These are phyloP conservation scores for Gerris buenoi DNA, from an alignment of 1,140 invertebrate species.

Conservation along the genomic window DNA sequence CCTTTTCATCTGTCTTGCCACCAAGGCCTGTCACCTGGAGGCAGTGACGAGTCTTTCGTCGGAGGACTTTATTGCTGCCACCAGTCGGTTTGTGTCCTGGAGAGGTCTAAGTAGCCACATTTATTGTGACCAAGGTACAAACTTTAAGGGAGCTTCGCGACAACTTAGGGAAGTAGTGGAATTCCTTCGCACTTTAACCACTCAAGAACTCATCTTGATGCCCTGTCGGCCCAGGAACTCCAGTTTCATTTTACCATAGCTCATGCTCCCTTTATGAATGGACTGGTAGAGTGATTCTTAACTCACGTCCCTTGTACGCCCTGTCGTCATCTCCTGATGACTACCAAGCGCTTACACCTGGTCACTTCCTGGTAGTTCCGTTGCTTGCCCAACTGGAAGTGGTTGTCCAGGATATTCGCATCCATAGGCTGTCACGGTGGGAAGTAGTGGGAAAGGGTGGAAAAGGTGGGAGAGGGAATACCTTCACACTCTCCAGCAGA, in stretches of 20 bases:
- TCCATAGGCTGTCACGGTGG: not conserved
- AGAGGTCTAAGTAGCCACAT: constrained; percentile 23
- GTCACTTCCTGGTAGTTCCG: not conserved
- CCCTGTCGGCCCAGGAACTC: not conserved
- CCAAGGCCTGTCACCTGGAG: constrained; percentile 26
- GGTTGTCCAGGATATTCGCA: not conserved
- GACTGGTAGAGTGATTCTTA: not conserved
- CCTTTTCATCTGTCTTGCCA: constrained; percentile 23
- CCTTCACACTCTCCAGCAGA: not conserved
- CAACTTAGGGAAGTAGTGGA: constrained; percentile 19
- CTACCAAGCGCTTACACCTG: not conserved
- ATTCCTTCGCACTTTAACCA: not conserved
- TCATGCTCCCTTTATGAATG: not conserved
- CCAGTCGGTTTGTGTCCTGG: constrained; percentile 26
- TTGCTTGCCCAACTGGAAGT: not conserved
- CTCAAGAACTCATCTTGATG: not conserved
- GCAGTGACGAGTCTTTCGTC: constrained; percentile 21
- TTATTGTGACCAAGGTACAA: constrained; percentile 29
- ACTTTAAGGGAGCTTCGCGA: constrained; percentile 27
- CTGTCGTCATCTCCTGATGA: not conserved
- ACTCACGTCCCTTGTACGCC: not conserved
- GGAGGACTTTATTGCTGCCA: constrained; percentile 23
- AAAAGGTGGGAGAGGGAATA: not conserved
- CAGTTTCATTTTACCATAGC: not conserved
- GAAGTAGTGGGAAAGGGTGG: not conserved